phyloP scores from a whole-genome alignment of 1,140 invertebrate species.

The Steinernema khuongi region DNA sequence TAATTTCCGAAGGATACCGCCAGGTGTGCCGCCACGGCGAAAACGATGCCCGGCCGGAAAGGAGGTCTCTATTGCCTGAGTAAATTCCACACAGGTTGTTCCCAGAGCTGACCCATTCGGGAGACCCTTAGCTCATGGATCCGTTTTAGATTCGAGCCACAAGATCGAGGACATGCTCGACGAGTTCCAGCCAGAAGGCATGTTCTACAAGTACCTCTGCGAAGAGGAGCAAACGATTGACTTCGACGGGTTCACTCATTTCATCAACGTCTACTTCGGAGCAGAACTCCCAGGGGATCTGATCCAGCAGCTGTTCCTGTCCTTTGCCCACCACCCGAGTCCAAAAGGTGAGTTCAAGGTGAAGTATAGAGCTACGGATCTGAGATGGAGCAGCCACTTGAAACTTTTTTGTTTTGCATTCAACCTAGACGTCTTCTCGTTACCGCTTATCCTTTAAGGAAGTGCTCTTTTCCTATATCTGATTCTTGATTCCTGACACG shows the following conservation, averaged over 20 bases:
- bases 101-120: background rate
- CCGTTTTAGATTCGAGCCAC: conserved; percentile 51
- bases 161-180: conserved; percentile 53
- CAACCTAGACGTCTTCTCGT: no score
- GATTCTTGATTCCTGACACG: no score
- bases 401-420: no score
- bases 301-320: conserved; percentile 56
- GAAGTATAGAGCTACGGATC: no score
- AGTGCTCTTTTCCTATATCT: no score
- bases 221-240: conserved; percentile 53
- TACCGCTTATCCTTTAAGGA: no score
- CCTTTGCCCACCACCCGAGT: conserved; percentile 42
- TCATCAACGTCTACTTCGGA: conserved; percentile 56
- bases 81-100: conserved; percentile 9
- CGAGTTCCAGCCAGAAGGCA: conserved; percentile 57
- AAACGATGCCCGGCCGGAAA: background rate
- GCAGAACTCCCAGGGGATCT: conserved; percentile 54
- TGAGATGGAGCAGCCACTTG: no score
- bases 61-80: background rate
- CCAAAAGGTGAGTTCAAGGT: conserved; percentile 27
- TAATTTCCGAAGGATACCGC: no score
- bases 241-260: conserved; percentile 55
- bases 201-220: conserved; percentile 53
- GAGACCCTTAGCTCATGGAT: background rate
- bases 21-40: background rate